Base-by-base conservation (phyloP, 2,113 vertebrate species). In the Dromas ardeola region DNA sequence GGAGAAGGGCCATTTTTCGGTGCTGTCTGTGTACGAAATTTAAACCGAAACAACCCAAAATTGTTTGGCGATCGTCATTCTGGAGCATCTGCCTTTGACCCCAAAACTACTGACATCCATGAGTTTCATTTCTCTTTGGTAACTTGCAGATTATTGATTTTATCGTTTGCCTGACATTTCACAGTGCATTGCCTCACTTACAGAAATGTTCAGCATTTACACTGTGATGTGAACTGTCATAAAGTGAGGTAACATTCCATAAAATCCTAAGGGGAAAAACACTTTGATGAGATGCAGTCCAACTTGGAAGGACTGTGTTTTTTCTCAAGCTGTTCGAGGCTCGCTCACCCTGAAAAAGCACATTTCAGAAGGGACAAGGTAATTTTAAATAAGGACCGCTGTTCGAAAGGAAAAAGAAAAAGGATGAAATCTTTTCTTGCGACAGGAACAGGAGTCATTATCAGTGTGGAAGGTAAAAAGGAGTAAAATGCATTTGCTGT, bases 91-190 rank as follows among this genome's bases (percentile, higher is more conserved):
- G 62, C 56, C 88, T 86, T 97, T 90, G 91, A 91, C 63, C 69
- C 90, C 38, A 97, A 97, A 97, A 78, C 77, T 87, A 88, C 82
- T 80, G 80, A 89, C 92, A 88, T 95, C 86, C 85, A 20, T 53
- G 91, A 93, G 91, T 87, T 95, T 86, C 10, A 18, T 95, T 95
- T 95, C 73, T 97, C 92, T 96, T 97, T 93, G 95, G 90, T 97
- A 97, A 96, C 95, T 96, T 96, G 82, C 82, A 96, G 93, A 96
- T 98, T 98, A 97, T 96, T 96, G 93, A 97, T 97, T 98, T 98
- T 96, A 96, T 94, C 83, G 30, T 97, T 98, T 97, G 86, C 85
- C 73, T 97, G 90, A 90, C 94, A 97, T 97, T 97, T 98, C 96
- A 95, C 95, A 98, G 94, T 81, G 92, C 79, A 83, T 96, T 97